These are phyloP conservation scores for Diabrotica virgifera DNA, from an alignment of 1,140 invertebrate species.

Conservation along the genomic window DNA sequence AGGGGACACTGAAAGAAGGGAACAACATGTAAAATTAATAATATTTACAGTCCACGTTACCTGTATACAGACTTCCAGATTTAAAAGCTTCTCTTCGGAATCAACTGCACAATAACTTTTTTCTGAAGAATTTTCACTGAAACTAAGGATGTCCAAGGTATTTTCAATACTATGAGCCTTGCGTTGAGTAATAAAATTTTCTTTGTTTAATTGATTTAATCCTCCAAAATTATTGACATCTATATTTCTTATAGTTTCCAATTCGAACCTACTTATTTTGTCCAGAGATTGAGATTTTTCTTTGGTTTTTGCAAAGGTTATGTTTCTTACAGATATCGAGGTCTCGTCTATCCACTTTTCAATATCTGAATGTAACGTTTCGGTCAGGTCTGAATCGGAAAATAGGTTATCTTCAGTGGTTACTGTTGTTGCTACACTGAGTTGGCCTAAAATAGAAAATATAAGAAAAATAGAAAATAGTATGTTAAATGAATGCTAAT, in stretches of 20 bases:
- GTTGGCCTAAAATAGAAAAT: conserved; percentile 40
- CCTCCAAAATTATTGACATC: conserved; percentile 20
- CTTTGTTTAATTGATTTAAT: conserved; percentile 12
- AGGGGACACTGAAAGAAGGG: too few species aligned
- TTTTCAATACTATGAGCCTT: conserved; percentile 33
- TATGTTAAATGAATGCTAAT: background rate
- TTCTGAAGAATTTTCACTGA: conserved; percentile 40
- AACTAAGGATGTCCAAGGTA: conserved; percentile 31
- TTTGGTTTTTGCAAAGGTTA: conserved; percentile 30
- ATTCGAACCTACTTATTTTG: background rate
- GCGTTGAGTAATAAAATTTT: conserved; percentile 26
- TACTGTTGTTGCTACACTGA: conserved; percentile 46
- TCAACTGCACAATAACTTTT: conserved; percentile 36
- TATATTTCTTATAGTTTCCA: conserved; percentile 4
- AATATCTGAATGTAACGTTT: conserved; percentile 40
- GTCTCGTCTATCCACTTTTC: conserved; percentile 46
- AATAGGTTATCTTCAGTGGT: conserved; percentile 43
- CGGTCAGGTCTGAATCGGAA: conserved; percentile 40
- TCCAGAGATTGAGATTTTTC: conserved; percentile 27
- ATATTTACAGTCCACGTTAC: too few species aligned
- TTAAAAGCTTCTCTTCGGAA: conserved; percentile 33
- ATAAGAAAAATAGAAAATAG: conserved; percentile 7
- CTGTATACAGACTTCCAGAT: conserved; percentile 29
- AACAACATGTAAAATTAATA: too few species aligned
- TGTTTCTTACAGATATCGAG: conserved; percentile 41